These are phyloP conservation scores for Australoheros scitulus DNA, from an alignment of 2,113 vertebrate genomes.

Conservation along the genomic window DNA sequence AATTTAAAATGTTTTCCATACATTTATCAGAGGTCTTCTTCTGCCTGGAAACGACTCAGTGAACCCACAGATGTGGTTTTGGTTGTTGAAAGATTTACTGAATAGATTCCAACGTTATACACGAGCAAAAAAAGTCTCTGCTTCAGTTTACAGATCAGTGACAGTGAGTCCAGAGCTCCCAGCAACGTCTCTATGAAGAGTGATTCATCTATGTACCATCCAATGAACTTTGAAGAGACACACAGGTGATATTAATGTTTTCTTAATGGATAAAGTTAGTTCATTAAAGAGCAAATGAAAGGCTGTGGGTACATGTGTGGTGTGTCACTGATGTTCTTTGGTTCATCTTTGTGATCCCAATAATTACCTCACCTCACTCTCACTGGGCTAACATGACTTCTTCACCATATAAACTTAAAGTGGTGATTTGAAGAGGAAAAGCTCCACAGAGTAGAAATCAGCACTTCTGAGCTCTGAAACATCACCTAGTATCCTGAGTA, in stretches of 20 bases:
- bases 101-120: not conserved
- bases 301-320: too few relatives aligned
- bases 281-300: too few relatives aligned
- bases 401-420: too few relatives aligned
- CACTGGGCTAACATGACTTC: too few relatives aligned
- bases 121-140: not conserved
- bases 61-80: not conserved
- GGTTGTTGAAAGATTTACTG: not conserved
- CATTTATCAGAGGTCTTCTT: not conserved
- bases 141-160: not conserved
- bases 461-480: not conserved
- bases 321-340: too few relatives aligned
- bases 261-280: too few relatives aligned
- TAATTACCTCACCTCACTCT: too few relatives aligned
- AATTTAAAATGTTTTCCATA: not conserved
- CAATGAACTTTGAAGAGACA: accelerated
- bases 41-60: not conserved
- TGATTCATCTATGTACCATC: accelerated
- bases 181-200: not conserved
- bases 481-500: not conserved
- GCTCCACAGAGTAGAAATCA: not conserved
- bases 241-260: not conserved
- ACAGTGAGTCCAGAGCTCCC: not conserved
- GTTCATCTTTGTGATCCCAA: too few relatives aligned
- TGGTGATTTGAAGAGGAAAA: too few relatives aligned